These are phyloP conservation scores for Phacellophora camtschatica DNA, from an alignment of 30 jellyfish, hydroid and myxozoan genomes.

Conservation along the genomic window DNA sequence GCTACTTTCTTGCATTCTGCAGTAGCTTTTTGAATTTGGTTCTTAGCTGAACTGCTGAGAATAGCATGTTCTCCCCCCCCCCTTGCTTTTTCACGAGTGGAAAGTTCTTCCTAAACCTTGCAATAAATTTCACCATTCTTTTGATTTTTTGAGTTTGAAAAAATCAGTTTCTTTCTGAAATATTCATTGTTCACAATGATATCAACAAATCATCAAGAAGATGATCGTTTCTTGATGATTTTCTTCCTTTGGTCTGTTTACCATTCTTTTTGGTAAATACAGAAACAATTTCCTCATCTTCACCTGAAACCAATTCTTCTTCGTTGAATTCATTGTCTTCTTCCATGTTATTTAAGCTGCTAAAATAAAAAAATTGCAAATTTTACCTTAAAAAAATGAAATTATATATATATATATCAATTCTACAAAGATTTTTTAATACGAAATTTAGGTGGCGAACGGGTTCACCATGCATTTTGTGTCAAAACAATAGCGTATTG, in stretches of 20 bases:
- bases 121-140: neutral
- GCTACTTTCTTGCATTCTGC: constrained; percentile 56
- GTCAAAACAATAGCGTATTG: too few species aligned
- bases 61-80: neutral
- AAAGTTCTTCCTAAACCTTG: neutral
- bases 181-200: neutral
- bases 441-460: too few species aligned
- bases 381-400: too few species aligned
- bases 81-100: neutral
- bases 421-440: too few species aligned
- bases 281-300: neutral
- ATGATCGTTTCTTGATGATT: too few species aligned
- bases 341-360: too few species aligned
- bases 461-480: too few species aligned
- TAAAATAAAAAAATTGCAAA: too few species aligned
- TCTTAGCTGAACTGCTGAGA: constrained; percentile 34
- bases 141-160: neutral
- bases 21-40: constrained; percentile 6
- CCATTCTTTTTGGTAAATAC: neutral
- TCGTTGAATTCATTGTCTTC: too few species aligned
- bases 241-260: neutral
- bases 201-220: neutral
- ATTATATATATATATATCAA: too few species aligned
- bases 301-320: neutral
- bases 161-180: neutral